Evolutionary conservation across 2,113 vertebrate genomes (phyloP), one percentile per base, ranked within the genome.

Genomic region (Lamprotornis superbus): DNA sequence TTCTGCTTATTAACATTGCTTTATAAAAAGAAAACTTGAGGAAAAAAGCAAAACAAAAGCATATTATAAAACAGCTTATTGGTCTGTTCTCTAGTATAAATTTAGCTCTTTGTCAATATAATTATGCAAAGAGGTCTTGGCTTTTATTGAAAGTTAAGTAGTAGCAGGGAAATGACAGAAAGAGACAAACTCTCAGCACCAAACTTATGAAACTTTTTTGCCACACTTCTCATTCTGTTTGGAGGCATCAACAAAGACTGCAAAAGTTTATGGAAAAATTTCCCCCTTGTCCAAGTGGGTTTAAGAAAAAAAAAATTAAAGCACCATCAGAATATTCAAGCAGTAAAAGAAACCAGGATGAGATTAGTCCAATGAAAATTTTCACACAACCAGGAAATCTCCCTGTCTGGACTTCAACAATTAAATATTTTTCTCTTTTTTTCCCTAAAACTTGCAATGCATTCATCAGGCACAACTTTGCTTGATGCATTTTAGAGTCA

Each of bases 261-360:
- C 14, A 25, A 47, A 49, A 56, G 27, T 46, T 92, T 24, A 31
- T 30, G 7, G 39, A 20, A 92, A 87, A 50, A 12, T 2, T 12
- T 10, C 33, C 23, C 11, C 3, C 9, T 52, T 40, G 7, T 5
- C 2, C 15, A 69, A 73, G 64, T 14, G 0, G 0, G 0, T 53
- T 31, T 12, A 60, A 68, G 59, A 10, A 35, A n/a, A 33, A 23
- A 23, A 3, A 28, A 27, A 30, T 20, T 8, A 50, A 64, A 37
- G 17, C 15, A 15, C 5, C 9, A 25, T 35, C 4, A 12, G 7
- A 69, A 56, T 46, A 74, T 39, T 40, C 25, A 42, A 55, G 17
- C 18, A 63, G n/a, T 9, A 60, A 23, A 13, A 89, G 78, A 87
- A 82, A 11, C 27, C 39, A 82, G 17, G 25, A 37, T 37, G 4